These are phyloP conservation scores for Numenius arquata DNA, from an alignment of 2,113 vertebrate species.

Conservation along the genomic window DNA sequence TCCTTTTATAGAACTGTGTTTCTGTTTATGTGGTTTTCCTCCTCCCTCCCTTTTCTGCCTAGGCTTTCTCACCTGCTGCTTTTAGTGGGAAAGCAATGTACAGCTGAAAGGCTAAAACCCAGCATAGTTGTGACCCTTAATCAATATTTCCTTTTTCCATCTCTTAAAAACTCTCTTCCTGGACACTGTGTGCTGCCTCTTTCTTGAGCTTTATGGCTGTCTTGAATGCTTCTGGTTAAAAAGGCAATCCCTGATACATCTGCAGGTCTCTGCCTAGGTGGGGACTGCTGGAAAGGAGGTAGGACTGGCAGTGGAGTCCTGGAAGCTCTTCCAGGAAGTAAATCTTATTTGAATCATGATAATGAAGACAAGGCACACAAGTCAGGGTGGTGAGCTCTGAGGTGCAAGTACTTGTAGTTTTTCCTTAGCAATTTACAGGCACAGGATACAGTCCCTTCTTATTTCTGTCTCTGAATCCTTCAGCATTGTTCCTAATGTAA, in stretches of 20 bases:
- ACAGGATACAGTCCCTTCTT: not conserved
- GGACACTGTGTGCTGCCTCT: not conserved
- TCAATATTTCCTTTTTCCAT: not conserved
- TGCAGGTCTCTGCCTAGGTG: not conserved
- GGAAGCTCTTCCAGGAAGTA: not conserved
- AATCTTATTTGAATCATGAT: too few species aligned
- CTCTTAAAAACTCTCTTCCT: not conserved
- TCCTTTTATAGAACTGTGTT: not conserved
- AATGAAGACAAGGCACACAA: not conserved
- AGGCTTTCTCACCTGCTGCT: not conserved
- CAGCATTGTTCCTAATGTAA: not conserved
- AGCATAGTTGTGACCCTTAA: not conserved
- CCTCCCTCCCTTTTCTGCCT: not conserved
- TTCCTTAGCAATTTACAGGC: not conserved
- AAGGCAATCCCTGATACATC: not conserved
- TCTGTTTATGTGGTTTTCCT: not conserved
- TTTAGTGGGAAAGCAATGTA: not conserved
- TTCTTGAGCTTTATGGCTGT: not conserved
- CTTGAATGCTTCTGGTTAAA: not conserved
- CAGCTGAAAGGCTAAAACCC: not conserved
- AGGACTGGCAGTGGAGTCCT: not conserved
- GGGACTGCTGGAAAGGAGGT: not conserved
- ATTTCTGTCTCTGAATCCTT: not conserved
- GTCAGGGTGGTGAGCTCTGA: not conserved
- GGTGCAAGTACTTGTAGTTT: not conserved